Base-by-base conservation (phyloP, 2,797 vertebrate species). In the Leptoclinus maculatus region DNA sequence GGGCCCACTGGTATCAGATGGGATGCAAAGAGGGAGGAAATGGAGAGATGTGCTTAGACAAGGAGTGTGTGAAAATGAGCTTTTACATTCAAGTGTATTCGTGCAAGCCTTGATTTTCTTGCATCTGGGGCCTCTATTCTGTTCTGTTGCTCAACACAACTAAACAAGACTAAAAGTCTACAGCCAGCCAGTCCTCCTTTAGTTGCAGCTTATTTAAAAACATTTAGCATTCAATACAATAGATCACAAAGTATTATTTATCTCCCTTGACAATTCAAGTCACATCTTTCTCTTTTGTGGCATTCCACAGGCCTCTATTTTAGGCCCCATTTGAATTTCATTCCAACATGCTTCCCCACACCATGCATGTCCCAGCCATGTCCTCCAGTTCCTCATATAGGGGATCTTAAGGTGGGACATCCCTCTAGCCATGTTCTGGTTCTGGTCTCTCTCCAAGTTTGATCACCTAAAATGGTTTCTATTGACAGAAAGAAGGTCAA, bases 1-100 rank as follows among this genome's bases (percentile, higher is more conserved):
- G 81, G 79, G 79, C 67, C 71, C 62, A 13, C 45, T 81, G 77
- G 70, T 76, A 87, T 82, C 78, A 67, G 83, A 83, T 86, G 82
- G 76, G 66, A 81, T 66, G 64, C 56, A 70, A 65, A 66, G 69
- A 39, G 51, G 66, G 60, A 82, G 76, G 84, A 85, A 90, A 78
- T 71, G 17, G 79, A 90, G 79, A 86, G 72, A 76, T 79, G 67
- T 77, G 78, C 78, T 78, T 71, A 58, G 79, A 73, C 13, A 64
- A 66, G 71, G 56, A 63, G 54, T 43, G 49, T 45, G 74, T 73
- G 69, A 76, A 84, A 74, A 65, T 39, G 4, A 72, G 41, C 45
- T 62, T 72, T 76, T 25, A 54, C 27, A 5, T 63, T 49, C 13
- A 57, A 17, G 62, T 19, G 25, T 49, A 38, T 69, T 39, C 2